These are phyloP conservation scores for Carassius auratus DNA, from an alignment of 2,113 vertebrate genomes.

Conservation along the genomic window DNA sequence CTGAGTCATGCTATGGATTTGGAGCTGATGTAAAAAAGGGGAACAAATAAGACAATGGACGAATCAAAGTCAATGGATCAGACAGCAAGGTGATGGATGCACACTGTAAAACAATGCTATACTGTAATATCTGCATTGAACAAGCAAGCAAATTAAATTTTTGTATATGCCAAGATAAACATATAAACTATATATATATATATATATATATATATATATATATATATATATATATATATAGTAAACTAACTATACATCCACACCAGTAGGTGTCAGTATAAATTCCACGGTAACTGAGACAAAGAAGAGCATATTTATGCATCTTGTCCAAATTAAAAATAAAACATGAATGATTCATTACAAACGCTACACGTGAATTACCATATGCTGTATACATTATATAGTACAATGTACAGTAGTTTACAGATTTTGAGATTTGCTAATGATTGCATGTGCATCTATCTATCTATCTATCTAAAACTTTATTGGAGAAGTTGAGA, in stretches of 20 bases:
- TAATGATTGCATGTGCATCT: no score
- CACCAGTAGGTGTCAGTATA: neutral
- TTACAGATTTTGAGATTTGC: no score
- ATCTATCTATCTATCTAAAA: neutral
- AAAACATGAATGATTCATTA: no score
- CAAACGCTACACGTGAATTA: no score
- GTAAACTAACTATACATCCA: neutral
- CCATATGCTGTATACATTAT: no score
- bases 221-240: neutral
- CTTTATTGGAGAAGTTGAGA: neutral
- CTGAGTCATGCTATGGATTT: constrained; percentile 59
- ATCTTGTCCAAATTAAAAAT: no score
- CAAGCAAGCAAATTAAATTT: no score
- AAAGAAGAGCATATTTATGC: no score
- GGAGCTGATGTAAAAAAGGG: constrained; percentile 20
- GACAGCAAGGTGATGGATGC: neutral
- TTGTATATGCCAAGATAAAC: neutral
- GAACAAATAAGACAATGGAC: constrained; percentile 2
- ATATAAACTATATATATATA: neutral
- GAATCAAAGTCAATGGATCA: neutral
- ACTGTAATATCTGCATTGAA: neutral
- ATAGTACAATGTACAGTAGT: no score
- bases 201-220: no score
- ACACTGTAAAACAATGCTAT: constrained; percentile 5
- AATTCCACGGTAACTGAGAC: neutral